Evolutionary conservation across 2,888 invertebrate species (phyloP).

Genomic region (Unio delphinus): DNA sequence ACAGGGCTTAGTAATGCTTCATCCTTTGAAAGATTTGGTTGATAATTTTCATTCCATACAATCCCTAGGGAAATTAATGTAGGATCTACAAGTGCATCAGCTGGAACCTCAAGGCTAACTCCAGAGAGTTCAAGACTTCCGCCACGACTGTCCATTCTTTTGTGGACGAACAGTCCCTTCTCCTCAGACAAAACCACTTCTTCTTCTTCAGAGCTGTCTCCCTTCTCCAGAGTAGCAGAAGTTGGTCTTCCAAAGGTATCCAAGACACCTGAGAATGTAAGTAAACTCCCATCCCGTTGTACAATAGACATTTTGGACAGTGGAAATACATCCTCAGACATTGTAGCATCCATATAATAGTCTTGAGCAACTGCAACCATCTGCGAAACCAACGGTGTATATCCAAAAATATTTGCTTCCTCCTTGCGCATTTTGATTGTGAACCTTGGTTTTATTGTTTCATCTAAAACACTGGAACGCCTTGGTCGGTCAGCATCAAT

Average conservation of each 20-base stretch:
- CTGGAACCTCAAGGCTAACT: constrained; percentile 33
- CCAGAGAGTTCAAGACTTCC: constrained; percentile 32
- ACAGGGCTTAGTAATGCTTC: constrained; percentile 39
- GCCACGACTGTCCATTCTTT: constrained; percentile 26
- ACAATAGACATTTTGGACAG: constrained; percentile 27
- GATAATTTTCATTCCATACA: constrained; percentile 29
- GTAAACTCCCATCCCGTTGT: constrained; percentile 2
- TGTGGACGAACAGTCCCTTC: constrained; percentile 38
- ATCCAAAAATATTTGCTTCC: constrained; percentile 21
- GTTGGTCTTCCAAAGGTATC: constrained; percentile 25
- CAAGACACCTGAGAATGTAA: not conserved
- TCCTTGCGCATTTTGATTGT: constrained; percentile 19
- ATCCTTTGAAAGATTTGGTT: constrained; percentile 25
- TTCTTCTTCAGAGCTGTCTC: not conserved
- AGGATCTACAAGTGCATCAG: constrained; percentile 21
- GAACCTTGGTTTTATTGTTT: constrained; percentile 7
- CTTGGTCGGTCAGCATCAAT: not conserved
- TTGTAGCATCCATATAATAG: constrained; percentile 17
- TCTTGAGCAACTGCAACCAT: constrained; percentile 25
- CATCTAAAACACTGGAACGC: not conserved
- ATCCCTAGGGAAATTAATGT: constrained; percentile 34
- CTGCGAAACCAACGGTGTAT: constrained; percentile 17
- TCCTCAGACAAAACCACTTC: constrained; percentile 15
- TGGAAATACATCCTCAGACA: constrained; percentile 12
- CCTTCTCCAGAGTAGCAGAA: constrained; percentile 18